Conservation (phyloP, 2,113 vertebrate species). For the cat (Felis catus) region F.catus_Fca126_mat1.0 CM031413.1:90923001-90923500, state of each 20-base stretch:
- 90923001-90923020: background rate
- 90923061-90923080: background rate
- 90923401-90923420: background rate
- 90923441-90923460: no score
- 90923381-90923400: background rate
- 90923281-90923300: background rate
- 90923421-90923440: background rate
- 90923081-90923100: background rate
- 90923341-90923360: no score
- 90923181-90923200: background rate
- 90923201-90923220: no score
- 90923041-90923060: background rate
- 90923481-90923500: background rate
- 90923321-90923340: background rate
- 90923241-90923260: background rate
- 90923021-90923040: background rate
- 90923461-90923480: no score
- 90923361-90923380: background rate
- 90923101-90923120: no score
- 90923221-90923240: background rate
- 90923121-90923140: background rate
- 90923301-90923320: background rate
- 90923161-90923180: background rate
- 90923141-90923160: background rate
- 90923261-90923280: background rate